These are phyloP conservation scores for Pristionchus maxplancki DNA, from an alignment of 2,888 invertebrate species.

Conservation along the genomic window DNA sequence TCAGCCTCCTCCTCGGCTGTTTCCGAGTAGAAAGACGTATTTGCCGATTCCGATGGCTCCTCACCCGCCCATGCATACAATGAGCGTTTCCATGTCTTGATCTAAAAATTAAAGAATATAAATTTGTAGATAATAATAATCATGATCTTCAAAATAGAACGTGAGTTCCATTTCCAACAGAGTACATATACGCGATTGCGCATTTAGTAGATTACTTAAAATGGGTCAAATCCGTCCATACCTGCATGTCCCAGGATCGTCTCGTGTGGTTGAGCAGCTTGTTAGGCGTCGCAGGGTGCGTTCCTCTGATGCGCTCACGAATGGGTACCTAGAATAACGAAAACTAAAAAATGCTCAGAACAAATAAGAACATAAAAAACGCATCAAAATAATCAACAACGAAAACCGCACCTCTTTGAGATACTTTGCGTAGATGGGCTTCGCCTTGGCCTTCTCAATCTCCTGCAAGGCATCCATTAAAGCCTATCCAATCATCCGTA, in stretches of 20 bases:
- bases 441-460: conserved; percentile 72
- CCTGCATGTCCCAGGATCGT: conserved; percentile 91
- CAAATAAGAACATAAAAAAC: not conserved
- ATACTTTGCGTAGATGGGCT: conserved; percentile 71
- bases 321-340: conserved; percentile 26
- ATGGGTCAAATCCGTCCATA: too few relatives aligned
- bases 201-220: too few relatives aligned
- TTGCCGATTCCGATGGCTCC: conserved; percentile 71
- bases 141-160: too few relatives aligned
- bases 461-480: conserved; percentile 60
- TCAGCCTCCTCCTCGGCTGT: conserved; percentile 53
- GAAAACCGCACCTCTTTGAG: conserved; percentile 43
- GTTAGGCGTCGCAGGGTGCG: conserved; percentile 91
- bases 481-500: not conserved
- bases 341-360: too few relatives aligned
- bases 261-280: conserved; percentile 91
- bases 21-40: conserved; percentile 68
- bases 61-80: conserved; percentile 75
- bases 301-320: conserved; percentile 61
- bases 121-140: not conserved
- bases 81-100: conserved; percentile 70
- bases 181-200: too few relatives aligned
- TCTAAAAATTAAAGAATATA: conserved; percentile 54
- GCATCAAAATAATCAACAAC: not conserved
- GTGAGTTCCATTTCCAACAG: too few relatives aligned